Base-by-base conservation (phyloP, 2,113 vertebrate species). In the Arizona elegans region DNA sequence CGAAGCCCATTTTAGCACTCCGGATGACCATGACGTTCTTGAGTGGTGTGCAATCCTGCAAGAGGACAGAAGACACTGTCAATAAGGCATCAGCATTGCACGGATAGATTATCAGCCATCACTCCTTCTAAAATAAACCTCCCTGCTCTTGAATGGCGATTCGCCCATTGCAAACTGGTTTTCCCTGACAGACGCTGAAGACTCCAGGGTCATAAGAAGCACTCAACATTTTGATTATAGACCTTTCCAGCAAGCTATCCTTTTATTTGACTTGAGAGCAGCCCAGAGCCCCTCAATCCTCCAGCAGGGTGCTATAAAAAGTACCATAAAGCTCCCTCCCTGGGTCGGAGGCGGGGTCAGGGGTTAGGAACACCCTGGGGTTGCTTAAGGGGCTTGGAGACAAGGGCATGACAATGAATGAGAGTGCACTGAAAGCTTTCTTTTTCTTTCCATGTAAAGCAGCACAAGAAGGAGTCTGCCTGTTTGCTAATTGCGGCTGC, bases 401-500 rank as follows among this genome's bases (percentile, higher is more conserved):
- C 53, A 50, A 81, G 21, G 4, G 8, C 7, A n/a, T 24, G 62
- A 33, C 86, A 93, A 90, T 50, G 23, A 56, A 47, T 33, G 10
- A 24, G 33, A 47, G 52, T 55, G 65, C 43, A 54, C 19, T 85
- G 7, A 23, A 53, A 62, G 33, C 15, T 29, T 26, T 50, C 50
- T 59, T 1, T 6, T 70, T 75, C 38, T 38, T 3, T 33, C 52
- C 29, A 43, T 55, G 53, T 29, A 55, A 58, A 50, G 38, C 59
- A 12, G 54, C 56, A n/a, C 55, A 17, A 43, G n/a, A 5, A 23
- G 43, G 90, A 88, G 29, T 10, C 24, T 15, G 70, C n/a, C 21
- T 52, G 52, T 21, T 90, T 94, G 70, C 88, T 90, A 86, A 92
- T 87, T 92, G 93, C 93, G 3, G 0, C 29, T 33, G 81, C 29